Conservation (phyloP, 2,888 invertebrate species). For the Caenorhabditis zanzibari region DNA sequence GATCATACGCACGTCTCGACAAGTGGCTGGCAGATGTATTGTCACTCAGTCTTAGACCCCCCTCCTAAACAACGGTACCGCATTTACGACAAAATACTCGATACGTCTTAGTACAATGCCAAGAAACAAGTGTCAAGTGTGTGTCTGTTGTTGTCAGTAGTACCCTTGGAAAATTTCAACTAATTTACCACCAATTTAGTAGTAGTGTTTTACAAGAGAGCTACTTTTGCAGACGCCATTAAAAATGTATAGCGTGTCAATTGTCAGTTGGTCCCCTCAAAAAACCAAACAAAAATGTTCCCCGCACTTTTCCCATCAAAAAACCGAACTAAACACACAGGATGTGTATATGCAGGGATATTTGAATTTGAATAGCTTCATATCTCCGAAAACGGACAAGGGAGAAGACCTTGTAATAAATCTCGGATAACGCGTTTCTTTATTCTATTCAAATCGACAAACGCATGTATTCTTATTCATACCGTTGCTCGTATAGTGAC, state of each 20-base stretch:
- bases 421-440: slow-evolving; percentile 54
- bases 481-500: slow-evolving; percentile 29
- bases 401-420: slow-evolving; percentile 59
- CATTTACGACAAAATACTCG: slow-evolving; percentile 58
- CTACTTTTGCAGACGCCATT: slow-evolving; percentile 46
- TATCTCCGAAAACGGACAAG: slow-evolving; percentile 44
- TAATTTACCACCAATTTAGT: slow-evolving; percentile 56
- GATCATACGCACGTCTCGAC: slow-evolving; percentile 60
- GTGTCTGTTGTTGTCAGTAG: slow-evolving; percentile 29
- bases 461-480: slow-evolving; percentile 6
- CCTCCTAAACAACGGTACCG: slow-evolving; percentile 34
- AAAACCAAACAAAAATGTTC: slow-evolving; percentile 23
- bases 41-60: slow-evolving; percentile 54
- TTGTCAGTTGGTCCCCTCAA: slow-evolving; percentile 26
- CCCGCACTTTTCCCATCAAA: slow-evolving; percentile 50
- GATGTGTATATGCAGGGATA: slow-evolving; percentile 50
- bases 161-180: slow-evolving; percentile 42
- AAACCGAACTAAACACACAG: slow-evolving; percentile 25
- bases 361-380: slow-evolving; percentile 57
- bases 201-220: slow-evolving; percentile 23
- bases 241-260: slow-evolving; percentile 55
- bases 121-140: slow-evolving; percentile 58
- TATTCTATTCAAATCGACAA: slow-evolving; percentile 46
- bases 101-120: slow-evolving; percentile 54
- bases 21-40: slow-evolving; percentile 69